phyloP scores from a whole-genome alignment of 1,140 invertebrate species.

The Drosophila kepulauana region DNA sequence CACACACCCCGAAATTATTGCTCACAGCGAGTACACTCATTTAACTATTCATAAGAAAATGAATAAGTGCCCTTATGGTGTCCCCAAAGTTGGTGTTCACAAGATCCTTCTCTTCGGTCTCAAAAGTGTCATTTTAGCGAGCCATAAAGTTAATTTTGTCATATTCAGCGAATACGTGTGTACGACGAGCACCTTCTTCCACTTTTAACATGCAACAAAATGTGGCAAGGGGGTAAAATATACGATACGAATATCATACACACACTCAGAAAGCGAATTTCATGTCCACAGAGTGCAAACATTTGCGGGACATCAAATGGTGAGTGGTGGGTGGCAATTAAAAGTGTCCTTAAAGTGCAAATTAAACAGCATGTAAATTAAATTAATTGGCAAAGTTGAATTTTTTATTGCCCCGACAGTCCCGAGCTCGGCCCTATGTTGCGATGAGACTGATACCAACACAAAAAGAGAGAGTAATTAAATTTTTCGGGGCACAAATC shows the following conservation, averaged over 20 bases:
- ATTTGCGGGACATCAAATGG: constrained; percentile 33
- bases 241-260: background rate
- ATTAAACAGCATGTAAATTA: constrained; percentile 65
- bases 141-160: constrained; percentile 38
- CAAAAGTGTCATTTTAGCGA: constrained; percentile 19
- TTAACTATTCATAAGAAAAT: constrained; percentile 26
- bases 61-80: constrained; percentile 7
- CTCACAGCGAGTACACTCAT: background rate
- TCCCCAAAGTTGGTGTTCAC: background rate
- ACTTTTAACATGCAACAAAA: background rate
- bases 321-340: constrained; percentile 4
- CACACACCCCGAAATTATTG: background rate
- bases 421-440: background rate
- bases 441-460: constrained; percentile 13
- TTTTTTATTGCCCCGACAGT: constrained; percentile 55
- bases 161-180: constrained; percentile 8
- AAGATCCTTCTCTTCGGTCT: background rate
- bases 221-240: background rate
- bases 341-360: constrained; percentile 49
- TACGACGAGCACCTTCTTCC: background rate
- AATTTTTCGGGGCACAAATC: constrained; percentile 60
- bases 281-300: constrained; percentile 31
- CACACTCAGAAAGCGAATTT: background rate
- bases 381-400: constrained; percentile 80
- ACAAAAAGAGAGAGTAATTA: constrained; percentile 59